phyloP scores from a whole-genome alignment of 2,888 invertebrate species.

The Tethea ocularis region DNA sequence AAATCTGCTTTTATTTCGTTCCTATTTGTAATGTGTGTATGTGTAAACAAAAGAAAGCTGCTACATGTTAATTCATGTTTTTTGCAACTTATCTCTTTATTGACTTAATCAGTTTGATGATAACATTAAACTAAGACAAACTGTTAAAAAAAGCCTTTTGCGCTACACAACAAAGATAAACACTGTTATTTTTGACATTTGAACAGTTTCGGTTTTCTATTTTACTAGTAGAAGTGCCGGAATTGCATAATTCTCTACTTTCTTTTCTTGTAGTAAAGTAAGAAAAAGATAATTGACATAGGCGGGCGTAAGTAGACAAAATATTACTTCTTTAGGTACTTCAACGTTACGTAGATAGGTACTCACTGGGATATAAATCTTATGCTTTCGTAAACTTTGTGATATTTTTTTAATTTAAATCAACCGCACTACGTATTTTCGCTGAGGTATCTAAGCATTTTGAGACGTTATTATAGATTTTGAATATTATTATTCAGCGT shows the following conservation, averaged over 20 bases:
- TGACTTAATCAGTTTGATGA: background rate
- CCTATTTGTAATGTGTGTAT: too few relatives aligned
- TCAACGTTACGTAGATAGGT: too few relatives aligned
- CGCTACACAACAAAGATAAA: background rate
- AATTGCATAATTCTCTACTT: background rate
- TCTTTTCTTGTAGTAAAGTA: background rate
- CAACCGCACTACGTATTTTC: background rate
- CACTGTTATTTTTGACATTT: background rate
- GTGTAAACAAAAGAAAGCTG: background rate
- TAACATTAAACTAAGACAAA: background rate
- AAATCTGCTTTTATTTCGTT: too few relatives aligned
- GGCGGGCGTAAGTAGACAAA: too few relatives aligned
- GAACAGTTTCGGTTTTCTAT: background rate
- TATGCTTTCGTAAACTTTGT: too few relatives aligned
- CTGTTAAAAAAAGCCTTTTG: background rate
- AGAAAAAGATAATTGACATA: too few relatives aligned
- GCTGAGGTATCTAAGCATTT: background rate
- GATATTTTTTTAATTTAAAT: too few relatives aligned
- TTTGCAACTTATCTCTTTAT: background rate
- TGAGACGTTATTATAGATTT: background rate
- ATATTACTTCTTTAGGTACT: too few relatives aligned
- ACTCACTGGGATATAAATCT: too few relatives aligned
- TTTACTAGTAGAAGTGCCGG: background rate
- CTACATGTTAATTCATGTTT: background rate
- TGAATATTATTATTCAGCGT: slow-evolving; percentile 7